Evolutionary conservation across 1,140 invertebrate genomes (phyloP).

Genomic region (Drosophila nebulosa): DNA sequence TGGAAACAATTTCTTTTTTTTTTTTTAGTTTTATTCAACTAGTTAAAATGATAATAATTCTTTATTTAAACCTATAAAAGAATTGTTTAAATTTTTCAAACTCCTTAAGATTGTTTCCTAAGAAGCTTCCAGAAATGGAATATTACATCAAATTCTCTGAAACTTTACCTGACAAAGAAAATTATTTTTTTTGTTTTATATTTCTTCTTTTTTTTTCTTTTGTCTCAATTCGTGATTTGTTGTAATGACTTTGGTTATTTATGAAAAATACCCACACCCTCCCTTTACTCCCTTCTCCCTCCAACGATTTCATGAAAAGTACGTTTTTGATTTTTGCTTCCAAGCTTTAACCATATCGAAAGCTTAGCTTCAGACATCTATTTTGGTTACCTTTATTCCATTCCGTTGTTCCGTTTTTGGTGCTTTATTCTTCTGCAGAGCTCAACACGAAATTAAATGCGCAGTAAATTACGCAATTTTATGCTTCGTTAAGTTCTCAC

Average conservation of each 20-base stretch:
- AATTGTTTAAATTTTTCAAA: too few species aligned
- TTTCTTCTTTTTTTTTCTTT: too few species aligned
- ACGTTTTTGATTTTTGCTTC: conserved; percentile 4
- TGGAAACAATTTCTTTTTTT: too few species aligned
- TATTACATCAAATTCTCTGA: not conserved
- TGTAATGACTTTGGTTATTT: conserved; percentile 41
- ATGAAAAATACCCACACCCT: conserved; percentile 19
- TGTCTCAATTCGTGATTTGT: conserved; percentile 26
- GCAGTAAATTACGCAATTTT: conserved; percentile 77
- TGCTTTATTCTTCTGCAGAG: conserved; percentile 61
- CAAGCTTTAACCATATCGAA: conserved; percentile 48
- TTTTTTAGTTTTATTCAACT: too few species aligned
- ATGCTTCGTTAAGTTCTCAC: conserved; percentile 63
- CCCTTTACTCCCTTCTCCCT: not conserved
- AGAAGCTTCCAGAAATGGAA: not conserved
- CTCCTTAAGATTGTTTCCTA: too few species aligned
- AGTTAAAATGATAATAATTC: too few species aligned
- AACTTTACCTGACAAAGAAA: conserved; percentile 39
- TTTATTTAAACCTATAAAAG: too few species aligned
- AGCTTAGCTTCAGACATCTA: conserved; percentile 48
- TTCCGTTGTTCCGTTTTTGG: conserved; percentile 20
- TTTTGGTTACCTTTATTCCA: conserved; percentile 18
- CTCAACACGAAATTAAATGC: conserved; percentile 72
- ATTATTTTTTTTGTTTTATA: conserved; percentile 12
- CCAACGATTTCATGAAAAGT: conserved; percentile 39